Evolutionary conservation across 2,113 vertebrate species (phyloP).

Genomic region (Conger conger): DNA sequence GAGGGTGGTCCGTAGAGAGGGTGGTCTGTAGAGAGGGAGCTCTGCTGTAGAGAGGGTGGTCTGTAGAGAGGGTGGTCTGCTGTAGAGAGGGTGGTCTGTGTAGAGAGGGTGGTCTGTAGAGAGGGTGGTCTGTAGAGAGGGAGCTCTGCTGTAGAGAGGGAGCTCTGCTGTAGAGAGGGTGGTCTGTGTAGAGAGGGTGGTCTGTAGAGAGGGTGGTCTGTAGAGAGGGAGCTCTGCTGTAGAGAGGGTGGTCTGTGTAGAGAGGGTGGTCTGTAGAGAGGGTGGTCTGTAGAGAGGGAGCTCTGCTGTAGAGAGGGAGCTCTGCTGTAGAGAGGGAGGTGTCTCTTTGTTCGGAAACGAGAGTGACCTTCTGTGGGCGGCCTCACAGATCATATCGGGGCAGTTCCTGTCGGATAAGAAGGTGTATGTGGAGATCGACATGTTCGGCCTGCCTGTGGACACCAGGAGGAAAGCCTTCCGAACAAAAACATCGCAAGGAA

Average conservation of each 20-base stretch:
- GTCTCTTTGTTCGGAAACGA: neutral
- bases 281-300: neutral
- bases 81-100: too few species aligned
- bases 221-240: too few species aligned
- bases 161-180: too few species aligned
- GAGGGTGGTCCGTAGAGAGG: too few species aligned
- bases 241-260: too few species aligned
- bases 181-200: neutral
- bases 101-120: too few species aligned
- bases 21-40: too few species aligned
- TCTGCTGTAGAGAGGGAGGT: neutral
- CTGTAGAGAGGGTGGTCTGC: too few species aligned
- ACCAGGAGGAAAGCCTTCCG: constrained; percentile 94
- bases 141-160: neutral
- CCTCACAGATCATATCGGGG: constrained; percentile 89
- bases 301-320: neutral
- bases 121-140: too few species aligned
- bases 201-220: too few species aligned
- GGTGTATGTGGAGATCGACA: constrained; percentile 96
- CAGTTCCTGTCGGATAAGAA: constrained; percentile 97
- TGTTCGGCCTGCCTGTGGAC: constrained; percentile 95
- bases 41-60: too few species aligned
- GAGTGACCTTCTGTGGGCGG: neutral
- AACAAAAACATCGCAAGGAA: constrained; percentile 93
- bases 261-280: neutral